Evolutionary conservation across 1,140 invertebrate species (phyloP).

Genomic region (Stenopsyche tienmushanensis): DNA sequence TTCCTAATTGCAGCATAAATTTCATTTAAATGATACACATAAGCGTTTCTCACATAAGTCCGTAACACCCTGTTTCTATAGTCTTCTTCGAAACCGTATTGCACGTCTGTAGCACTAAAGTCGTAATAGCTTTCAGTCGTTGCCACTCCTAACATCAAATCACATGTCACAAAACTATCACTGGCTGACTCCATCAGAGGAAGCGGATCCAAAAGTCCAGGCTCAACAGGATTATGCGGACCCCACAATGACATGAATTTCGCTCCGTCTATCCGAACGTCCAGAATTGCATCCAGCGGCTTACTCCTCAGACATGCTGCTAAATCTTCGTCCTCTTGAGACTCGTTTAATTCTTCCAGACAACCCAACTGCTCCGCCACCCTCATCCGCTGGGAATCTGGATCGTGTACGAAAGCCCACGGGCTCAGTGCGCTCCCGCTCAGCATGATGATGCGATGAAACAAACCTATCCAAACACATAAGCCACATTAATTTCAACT

Average conservation of each 20-base stretch:
- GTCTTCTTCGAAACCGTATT: constrained; percentile 76
- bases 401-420: constrained; percentile 76
- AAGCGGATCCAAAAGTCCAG: constrained; percentile 60
- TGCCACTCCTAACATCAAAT: constrained; percentile 68
- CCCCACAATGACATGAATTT: constrained; percentile 57
- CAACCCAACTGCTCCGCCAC: constrained; percentile 73
- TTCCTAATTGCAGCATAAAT: constrained; percentile 88
- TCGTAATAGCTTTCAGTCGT: constrained; percentile 76
- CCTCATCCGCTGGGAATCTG: constrained; percentile 67
- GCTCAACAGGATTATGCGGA: constrained; percentile 67
- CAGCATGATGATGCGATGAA: constrained; percentile 80
- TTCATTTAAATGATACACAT: constrained; percentile 86
- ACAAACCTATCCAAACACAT: constrained; percentile 63
- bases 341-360: constrained; percentile 43
- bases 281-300: constrained; percentile 62
- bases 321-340: constrained; percentile 50
- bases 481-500: not conserved
- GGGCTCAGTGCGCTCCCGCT: constrained; percentile 86
- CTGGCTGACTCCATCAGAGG: constrained; percentile 66
- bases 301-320: constrained; percentile 58
- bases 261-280: constrained; percentile 64
- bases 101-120: constrained; percentile 73
- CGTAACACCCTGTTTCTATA: constrained; percentile 71
- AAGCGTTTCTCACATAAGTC: constrained; percentile 85
- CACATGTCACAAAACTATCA: constrained; percentile 68